These are phyloP conservation scores for Equus quagga DNA, from an alignment of 2,113 vertebrate genomes.

Conservation along the genomic window DNA sequence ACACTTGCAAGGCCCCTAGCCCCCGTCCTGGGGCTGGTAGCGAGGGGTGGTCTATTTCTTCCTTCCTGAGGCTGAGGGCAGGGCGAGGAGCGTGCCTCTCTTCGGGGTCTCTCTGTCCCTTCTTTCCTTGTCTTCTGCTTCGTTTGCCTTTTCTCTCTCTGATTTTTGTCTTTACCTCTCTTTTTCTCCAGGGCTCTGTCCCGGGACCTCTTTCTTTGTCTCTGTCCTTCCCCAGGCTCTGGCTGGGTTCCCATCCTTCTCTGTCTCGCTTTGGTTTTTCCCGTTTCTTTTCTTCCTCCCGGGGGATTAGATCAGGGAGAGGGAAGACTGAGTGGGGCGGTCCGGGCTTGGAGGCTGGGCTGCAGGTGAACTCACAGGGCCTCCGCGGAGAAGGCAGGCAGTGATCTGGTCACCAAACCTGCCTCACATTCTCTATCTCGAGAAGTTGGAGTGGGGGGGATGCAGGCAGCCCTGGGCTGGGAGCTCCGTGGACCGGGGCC, in stretches of 20 bases:
- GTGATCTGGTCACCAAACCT: neutral
- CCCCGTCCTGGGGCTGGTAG: neutral
- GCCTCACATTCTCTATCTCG: neutral
- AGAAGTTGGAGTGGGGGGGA: neutral
- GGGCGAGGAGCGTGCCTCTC: neutral
- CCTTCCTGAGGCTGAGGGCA: neutral
- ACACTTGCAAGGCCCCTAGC: neutral
- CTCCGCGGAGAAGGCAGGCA: neutral
- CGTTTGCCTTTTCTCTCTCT: neutral
- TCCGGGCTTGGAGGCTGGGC: neutral
- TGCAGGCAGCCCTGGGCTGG: too few species aligned
- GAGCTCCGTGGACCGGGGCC: neutral
- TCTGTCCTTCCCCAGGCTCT: neutral
- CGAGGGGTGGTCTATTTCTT: neutral
- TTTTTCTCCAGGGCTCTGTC: neutral
- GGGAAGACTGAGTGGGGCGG: neutral
- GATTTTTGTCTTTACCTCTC: neutral
- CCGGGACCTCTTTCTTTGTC: neutral
- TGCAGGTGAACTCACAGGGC: neutral
- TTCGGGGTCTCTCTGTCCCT: neutral
- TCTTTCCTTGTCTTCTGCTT: neutral
- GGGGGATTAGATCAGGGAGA: neutral
- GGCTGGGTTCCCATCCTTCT: neutral
- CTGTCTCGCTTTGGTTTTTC: neutral
- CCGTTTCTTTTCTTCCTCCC: neutral